Base-by-base conservation (phyloP, 2,888 invertebrate species). In the Agrenia bidenticulata region DNA sequence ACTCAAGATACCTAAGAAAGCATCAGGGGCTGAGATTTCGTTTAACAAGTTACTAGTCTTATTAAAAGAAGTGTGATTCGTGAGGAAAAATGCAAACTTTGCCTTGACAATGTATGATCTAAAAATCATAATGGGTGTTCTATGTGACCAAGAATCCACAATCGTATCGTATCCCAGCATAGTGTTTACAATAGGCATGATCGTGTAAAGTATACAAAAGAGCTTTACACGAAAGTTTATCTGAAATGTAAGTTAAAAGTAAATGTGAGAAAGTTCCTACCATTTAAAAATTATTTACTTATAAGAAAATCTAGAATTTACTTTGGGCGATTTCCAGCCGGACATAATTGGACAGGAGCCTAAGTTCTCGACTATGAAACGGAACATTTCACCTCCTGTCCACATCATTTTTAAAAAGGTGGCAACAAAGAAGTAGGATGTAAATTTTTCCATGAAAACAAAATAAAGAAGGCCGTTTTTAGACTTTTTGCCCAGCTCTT, bases 251-350 rank as follows among this genome's bases (percentile, higher is more conserved):
- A n/a, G n/a, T n/a, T n/a, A n/a, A n/a, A n/a, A n/a, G n/a, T n/a
- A n/a, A n/a, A n/a, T n/a, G n/a, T n/a, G n/a, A n/a, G n/a, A n/a
- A n/a, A n/a, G n/a, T n/a, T n/a, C n/a, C n/a, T 11, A 5, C 45
- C 19, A 45, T 45, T 17, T 45, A 45, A 17, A 9, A 11, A 5
- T 45, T 15, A 45, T 5, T 15, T 45, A n/a, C n/a, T n/a, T n/a
- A n/a, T n/a, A n/a, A n/a, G 45, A 17, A 45, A 45, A 45, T 19
- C 15, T 45, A 32, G 32, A 32, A 15, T 45, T 45, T 45, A 45
- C 45, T 45, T 15, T 17, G 5, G n/a, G 45, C 2, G 15, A 45
- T 45, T 45, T n/a, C 19, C 19, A 19, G n/a, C n/a, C 15, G n/a
- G 45, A 45, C 5, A 45, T 5, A 17, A 19, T 15, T 15, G 45